A percentile compares a stretch with the other conserved stretches of the same genome.
Conservation (phyloP, 2,113 vertebrate species). For the Morone chrysops region DNA sequence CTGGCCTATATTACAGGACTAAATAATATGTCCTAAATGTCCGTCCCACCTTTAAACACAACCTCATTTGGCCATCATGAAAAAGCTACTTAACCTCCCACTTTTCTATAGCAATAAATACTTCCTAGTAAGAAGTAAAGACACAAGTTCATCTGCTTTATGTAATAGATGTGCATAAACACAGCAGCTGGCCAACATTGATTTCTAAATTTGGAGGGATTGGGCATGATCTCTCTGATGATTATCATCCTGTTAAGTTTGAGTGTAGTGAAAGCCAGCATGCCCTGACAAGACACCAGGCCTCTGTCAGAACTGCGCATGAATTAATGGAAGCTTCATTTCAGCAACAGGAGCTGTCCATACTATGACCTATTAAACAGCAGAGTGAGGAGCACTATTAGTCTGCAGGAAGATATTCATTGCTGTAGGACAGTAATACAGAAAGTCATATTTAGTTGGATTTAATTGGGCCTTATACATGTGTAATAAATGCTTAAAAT, state of each 20-base stretch:
- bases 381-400: not conserved
- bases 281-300: not conserved
- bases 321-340: not conserved
- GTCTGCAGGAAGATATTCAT: not conserved
- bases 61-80: too few species aligned
- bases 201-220: not conserved
- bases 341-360: conserved; percentile 1
- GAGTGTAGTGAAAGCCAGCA: not conserved
- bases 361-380: not conserved
- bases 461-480: not conserved
- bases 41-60: too few species aligned
- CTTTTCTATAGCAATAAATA: too few species aligned
- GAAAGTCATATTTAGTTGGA: too few species aligned
- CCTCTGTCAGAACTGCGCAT: not conserved
- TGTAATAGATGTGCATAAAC: not conserved
- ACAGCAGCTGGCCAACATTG: not conserved
- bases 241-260: not conserved
- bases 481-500: not conserved
- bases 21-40: too few species aligned
- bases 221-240: not conserved
- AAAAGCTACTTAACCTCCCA: too few species aligned
- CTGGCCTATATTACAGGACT: too few species aligned
- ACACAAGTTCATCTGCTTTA: not conserved
- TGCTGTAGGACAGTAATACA: not conserved
- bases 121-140: too few species aligned